These are phyloP conservation scores for Smittia sp. DNA, from an alignment of 2,888 invertebrate genomes.

Conservation along the genomic window DNA sequence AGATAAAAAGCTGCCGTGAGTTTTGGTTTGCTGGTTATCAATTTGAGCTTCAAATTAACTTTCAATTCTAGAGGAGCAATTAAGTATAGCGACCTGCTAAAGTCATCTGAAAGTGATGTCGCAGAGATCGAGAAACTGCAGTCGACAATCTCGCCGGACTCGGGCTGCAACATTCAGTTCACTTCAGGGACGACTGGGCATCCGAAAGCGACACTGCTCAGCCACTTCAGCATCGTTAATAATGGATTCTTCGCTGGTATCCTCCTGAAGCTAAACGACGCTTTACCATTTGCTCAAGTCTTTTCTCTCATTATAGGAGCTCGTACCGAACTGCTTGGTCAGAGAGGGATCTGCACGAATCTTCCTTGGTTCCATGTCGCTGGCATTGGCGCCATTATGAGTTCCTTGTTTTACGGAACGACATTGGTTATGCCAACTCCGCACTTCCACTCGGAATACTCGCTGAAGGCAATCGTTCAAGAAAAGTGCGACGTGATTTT, in stretches of 20 bases:
- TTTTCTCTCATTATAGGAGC: background rate
- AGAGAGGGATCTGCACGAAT: constrained; percentile 58
- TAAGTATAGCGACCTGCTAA: constrained; percentile 53
- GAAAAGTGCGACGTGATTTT: constrained; percentile 70
- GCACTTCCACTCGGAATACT: constrained; percentile 60
- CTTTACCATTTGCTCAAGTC: background rate
- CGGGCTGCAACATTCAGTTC: constrained; percentile 74
- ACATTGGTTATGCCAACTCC: constrained; percentile 62
- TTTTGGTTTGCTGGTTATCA: no score
- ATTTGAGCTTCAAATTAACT: no score
- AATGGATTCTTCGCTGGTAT: constrained; percentile 65
- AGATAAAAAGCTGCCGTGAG: constrained; percentile 55
- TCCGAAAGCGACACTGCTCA: constrained; percentile 72
- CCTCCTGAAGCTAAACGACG: background rate
- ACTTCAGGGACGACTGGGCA: constrained; percentile 77
- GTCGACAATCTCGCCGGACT: constrained; percentile 61
- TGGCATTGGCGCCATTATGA: constrained; percentile 64
- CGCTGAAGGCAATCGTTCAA: constrained; percentile 61
- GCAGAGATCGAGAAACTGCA: constrained; percentile 51
- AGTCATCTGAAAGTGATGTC: constrained; percentile 45
- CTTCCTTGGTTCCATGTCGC: constrained; percentile 82
- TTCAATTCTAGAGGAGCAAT: constrained; percentile 52
- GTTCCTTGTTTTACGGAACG: constrained; percentile 60
- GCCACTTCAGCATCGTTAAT: constrained; percentile 73
- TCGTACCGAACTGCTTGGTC: constrained; percentile 52